Evolutionary conservation across 2,888 invertebrate species (phyloP), one percentile per base, ranked within the genome.

Genomic region (Luperina nickerlii): DNA sequence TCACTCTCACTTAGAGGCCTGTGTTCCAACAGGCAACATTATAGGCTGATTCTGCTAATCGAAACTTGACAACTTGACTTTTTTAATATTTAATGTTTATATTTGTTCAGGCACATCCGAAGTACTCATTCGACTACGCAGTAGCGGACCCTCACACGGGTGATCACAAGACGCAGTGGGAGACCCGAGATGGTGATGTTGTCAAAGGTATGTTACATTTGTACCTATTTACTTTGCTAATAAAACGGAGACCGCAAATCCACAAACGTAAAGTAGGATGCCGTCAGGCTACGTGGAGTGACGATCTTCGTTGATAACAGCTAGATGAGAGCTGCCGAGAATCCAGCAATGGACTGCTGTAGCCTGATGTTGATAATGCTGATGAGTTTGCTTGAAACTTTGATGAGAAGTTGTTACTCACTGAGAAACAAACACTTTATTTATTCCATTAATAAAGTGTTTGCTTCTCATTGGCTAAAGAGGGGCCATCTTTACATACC

Each of bases 91-190:
- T 62, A n/a, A 68, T 66, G 57, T 65, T 78, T 15, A 70, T 76
- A 81, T 75, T 71, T 76, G 94, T 95, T 85, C 94, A 97, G 97
- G 94, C 97, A 1, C 95, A 97, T 84, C 97, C 97, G 11, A 97
- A 97, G 92, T 97, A 97, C 89, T 95, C 97, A 68, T 97, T 97
- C 89, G 97, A 97, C 91, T 97, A 97, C 88, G 95, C 97, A 62
- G 97, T 97, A n/a, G 97, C 97, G 13, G 97, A 97, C 90, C 97
- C 97, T 5, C 97, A 97, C 86, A 97, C 97, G 27, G 97, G 97
- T 45, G 97, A 97, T 89, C 96, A 97, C 89, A 97, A 97, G 90
- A 95, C 96, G 4, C 97, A 97, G 87, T 97, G 97, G 95, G 97
- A 97, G 91, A 95, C 96, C 60, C 94, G 97, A 60, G 97, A 97